phyloP scores from a whole-genome alignment of 2,888 invertebrate genomes.

The Amiota minor region DNA sequence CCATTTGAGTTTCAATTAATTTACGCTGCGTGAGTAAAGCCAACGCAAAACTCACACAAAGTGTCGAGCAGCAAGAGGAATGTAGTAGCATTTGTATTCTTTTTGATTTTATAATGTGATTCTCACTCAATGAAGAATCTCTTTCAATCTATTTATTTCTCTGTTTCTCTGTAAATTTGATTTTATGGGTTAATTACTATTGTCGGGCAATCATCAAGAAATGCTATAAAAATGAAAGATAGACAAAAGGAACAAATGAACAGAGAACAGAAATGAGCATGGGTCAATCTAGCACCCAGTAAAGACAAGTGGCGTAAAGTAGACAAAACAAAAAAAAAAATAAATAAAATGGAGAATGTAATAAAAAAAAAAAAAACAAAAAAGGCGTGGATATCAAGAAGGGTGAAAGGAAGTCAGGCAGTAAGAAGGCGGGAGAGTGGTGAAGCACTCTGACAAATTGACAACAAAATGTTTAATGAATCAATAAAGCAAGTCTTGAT shows the following conservation, averaged over 20 bases:
- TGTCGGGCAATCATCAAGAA: slow-evolving; percentile 55
- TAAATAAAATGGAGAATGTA: background rate
- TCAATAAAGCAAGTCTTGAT: slow-evolving; percentile 11
- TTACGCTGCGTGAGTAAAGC: slow-evolving; percentile 11
- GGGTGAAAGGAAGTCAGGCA: background rate
- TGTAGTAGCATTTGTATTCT: too few relatives aligned
- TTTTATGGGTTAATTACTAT: slow-evolving; percentile 65
- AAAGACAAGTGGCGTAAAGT: slow-evolving; percentile 14
- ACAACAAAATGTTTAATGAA: slow-evolving; percentile 22
- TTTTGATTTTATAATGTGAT: too few relatives aligned
- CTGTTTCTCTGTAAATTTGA: slow-evolving; percentile 51
- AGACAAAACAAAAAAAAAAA: background rate
- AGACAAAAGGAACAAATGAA: background rate
- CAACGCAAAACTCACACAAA: background rate
- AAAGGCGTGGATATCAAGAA: too few relatives aligned
- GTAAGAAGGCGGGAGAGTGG: background rate
- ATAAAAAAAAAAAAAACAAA: too few relatives aligned
- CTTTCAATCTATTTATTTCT: background rate
- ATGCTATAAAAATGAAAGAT: slow-evolving; percentile 10
- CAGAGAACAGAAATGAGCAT: background rate
- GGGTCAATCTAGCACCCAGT: background rate
- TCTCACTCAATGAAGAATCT: too few relatives aligned
- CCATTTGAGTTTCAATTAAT: slow-evolving; percentile 15
- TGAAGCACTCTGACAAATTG: slow-evolving; percentile 19
- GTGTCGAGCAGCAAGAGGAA: background rate